Evolutionary conservation across 2,797 vertebrate species (phyloP).

Genomic region (Characodon lateralis): DNA sequence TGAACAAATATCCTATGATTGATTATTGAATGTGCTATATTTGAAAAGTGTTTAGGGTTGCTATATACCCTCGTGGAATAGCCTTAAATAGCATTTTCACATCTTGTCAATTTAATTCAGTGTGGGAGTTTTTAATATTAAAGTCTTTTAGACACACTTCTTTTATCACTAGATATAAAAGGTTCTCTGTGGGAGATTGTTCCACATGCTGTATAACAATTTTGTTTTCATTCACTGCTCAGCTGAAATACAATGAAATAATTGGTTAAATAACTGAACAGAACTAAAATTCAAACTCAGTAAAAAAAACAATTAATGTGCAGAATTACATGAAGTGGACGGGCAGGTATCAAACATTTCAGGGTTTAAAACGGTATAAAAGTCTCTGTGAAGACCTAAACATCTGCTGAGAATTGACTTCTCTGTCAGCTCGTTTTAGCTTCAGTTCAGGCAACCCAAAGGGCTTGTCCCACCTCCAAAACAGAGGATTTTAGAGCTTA

Average conservation of each 20-base stretch:
- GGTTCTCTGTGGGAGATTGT: neutral
- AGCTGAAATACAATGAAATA: neutral
- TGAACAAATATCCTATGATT: neutral
- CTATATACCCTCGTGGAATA: neutral
- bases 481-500: conserved; percentile 64
- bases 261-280: neutral
- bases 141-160: neutral
- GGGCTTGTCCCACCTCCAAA: conserved; percentile 65
- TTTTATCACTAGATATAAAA: neutral
- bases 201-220: neutral
- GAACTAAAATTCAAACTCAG: conserved; percentile 1
- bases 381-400: conserved; percentile 13
- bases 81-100: conserved; percentile 1
- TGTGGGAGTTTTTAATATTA: neutral
- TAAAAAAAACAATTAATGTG: neutral
- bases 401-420: conserved; percentile 48
- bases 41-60: neutral
- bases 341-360: neutral
- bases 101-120: neutral
- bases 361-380: conserved; percentile 11
- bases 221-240: neutral
- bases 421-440: conserved; percentile 43
- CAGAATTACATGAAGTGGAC: neutral
- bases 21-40: neutral
- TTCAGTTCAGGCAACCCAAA: conserved; percentile 27